Conservation (phyloP, 2,113 vertebrate genomes). For the Buteo buteo region DNA sequence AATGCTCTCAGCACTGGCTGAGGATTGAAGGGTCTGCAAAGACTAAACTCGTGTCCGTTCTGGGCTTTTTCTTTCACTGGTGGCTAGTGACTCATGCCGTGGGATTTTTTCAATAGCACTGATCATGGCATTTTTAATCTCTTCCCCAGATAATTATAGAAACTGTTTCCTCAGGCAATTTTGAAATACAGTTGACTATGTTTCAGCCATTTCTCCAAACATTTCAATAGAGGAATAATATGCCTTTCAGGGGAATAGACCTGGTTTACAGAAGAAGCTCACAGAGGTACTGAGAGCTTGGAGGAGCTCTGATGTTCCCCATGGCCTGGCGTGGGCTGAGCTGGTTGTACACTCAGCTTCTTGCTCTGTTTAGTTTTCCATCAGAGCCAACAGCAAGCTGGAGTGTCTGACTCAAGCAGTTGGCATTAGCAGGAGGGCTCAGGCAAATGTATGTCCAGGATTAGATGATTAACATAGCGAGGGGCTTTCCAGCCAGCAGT, state of each 20-base stretch:
- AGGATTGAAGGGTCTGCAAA: background rate
- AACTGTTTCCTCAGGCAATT: background rate
- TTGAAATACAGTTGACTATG: background rate
- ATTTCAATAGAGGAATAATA: background rate
- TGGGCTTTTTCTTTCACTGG: background rate
- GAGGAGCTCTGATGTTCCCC: background rate
- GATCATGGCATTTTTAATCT: background rate
- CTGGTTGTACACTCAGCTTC: background rate
- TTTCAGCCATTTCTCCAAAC: background rate
- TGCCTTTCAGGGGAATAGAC: background rate
- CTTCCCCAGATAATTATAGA: background rate
- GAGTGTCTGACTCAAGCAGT: background rate
- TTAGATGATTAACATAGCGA: background rate
- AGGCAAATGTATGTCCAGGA: background rate
- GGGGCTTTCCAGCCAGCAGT: background rate
- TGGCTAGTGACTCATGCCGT: accelerated
- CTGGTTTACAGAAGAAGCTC: background rate
- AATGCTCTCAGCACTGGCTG: accelerated
- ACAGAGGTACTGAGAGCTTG: accelerated
- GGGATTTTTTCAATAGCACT: background rate
- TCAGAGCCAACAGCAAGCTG: background rate
- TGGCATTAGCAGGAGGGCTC: background rate
- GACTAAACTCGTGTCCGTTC: accelerated
- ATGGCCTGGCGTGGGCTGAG: background rate
- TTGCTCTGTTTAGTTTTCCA: background rate